These are phyloP conservation scores for Cryptoblepharus egeriae DNA, from an alignment of 2,797 vertebrate species.

Conservation along the genomic window DNA sequence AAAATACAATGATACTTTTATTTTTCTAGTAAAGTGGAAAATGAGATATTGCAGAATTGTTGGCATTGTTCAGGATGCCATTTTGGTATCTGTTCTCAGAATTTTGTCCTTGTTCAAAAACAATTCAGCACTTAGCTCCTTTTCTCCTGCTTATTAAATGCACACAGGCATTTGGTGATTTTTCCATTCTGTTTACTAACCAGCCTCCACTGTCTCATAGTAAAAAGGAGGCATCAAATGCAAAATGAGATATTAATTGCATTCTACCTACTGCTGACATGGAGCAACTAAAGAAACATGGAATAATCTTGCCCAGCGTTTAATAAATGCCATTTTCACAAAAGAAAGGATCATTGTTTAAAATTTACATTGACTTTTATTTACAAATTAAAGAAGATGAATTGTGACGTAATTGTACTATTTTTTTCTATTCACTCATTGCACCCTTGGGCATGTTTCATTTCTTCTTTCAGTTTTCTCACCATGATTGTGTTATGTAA, in stretches of 20 bases:
- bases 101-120: background rate
- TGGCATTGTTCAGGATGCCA: background rate
- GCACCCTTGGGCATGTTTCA: background rate
- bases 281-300: constrained; percentile 15
- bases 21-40: background rate
- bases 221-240: background rate
- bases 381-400: constrained; percentile 26
- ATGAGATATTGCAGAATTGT: background rate
- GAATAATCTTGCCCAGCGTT: constrained; percentile 25
- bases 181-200: background rate
- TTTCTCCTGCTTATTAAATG: background rate
- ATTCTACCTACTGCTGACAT: constrained; percentile 15
- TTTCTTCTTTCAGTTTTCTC: background rate
- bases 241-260: constrained; percentile 27
- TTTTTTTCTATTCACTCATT: constrained; percentile 10
- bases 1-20: background rate
- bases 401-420: constrained; percentile 1
- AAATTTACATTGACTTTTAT: constrained; percentile 12
- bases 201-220: background rate
- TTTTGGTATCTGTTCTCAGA: background rate
- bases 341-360: constrained; percentile 21
- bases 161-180: background rate
- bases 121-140: background rate
- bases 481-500: background rate
- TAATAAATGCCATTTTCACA: constrained; percentile 22